Conservation (phyloP, 2,113 vertebrate genomes). For the Bos javanicus region DNA sequence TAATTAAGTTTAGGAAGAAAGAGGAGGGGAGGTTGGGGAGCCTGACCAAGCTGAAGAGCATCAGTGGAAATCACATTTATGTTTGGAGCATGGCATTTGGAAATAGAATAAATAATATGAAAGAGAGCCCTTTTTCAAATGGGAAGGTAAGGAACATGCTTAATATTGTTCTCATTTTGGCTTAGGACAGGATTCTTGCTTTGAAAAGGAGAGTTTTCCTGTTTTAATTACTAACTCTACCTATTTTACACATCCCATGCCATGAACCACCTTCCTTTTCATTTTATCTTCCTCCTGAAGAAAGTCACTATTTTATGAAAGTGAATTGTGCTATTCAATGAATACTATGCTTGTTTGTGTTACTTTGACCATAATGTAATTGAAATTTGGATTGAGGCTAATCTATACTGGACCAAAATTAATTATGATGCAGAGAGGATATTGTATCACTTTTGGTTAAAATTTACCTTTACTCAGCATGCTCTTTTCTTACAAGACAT, state of each 20-base stretch:
- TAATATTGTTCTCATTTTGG: neutral
- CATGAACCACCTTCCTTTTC: neutral
- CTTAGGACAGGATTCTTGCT: neutral
- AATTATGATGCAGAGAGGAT: neutral
- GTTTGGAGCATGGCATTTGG: slow-evolving; percentile 71
- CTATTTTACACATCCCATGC: neutral
- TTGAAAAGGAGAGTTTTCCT: neutral
- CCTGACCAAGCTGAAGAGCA: slow-evolving; percentile 74
- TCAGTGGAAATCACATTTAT: slow-evolving; percentile 72
- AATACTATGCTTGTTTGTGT: slow-evolving; percentile 29
- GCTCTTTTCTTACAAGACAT: slow-evolving; percentile 2
- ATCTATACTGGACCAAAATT: neutral
- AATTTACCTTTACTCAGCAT: slow-evolving; percentile 23
- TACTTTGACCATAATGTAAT: neutral
- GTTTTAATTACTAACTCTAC: neutral
- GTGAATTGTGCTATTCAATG: neutral
- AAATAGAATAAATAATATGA: slow-evolving; percentile 73
- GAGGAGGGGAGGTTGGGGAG: neutral
- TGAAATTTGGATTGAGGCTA: slow-evolving; percentile 33
- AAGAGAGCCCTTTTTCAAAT: slow-evolving; percentile 63
- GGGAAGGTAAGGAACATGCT: slow-evolving; percentile 24
- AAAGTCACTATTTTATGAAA: slow-evolving; percentile 31
- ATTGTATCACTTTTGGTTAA: slow-evolving; percentile 19
- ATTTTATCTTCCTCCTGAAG: slow-evolving; percentile 24
- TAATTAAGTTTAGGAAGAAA: slow-evolving; percentile 77